Conservation (phyloP, 2,888 invertebrate genomes). For the Lutraria lutraria region DNA sequence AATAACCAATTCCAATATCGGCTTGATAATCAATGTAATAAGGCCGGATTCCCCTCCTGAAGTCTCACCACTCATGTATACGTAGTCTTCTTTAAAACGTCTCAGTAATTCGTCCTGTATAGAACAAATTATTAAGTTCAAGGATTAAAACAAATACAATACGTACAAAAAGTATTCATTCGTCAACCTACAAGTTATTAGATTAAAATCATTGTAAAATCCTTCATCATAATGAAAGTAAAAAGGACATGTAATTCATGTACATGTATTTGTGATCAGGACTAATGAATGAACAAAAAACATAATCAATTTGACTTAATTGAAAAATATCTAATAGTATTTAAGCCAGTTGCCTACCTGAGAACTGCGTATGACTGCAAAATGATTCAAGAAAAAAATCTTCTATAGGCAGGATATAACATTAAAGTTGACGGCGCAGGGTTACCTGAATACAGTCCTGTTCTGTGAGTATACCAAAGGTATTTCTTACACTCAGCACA, state of each 20-base stretch:
- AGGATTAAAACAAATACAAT: neutral
- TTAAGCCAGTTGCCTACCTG: too few species aligned
- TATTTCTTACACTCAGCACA: conserved; percentile 23
- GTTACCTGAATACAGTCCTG: conserved; percentile 15
- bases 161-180: neutral
- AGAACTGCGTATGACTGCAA: too few species aligned
- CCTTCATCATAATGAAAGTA: neutral
- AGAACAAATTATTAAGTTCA: neutral
- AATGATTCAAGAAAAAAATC: too few species aligned
- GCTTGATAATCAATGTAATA: neutral
- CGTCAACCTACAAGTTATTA: neutral
- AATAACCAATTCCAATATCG: conserved; percentile 5
- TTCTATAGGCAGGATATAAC: too few species aligned
- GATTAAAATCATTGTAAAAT: neutral
- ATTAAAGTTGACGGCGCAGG: too few species aligned
- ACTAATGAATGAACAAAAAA: too few species aligned
- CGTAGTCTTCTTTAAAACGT: neutral
- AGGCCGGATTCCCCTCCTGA: neutral
- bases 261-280: too few species aligned
- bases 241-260: too few species aligned
- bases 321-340: too few species aligned
- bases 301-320: too few species aligned
- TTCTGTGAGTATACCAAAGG: neutral
- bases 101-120: conserved; percentile 13
- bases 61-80: conserved; percentile 14